Conservation (phyloP, 2,888 invertebrate genomes). For the Acleris laterana region DNA sequence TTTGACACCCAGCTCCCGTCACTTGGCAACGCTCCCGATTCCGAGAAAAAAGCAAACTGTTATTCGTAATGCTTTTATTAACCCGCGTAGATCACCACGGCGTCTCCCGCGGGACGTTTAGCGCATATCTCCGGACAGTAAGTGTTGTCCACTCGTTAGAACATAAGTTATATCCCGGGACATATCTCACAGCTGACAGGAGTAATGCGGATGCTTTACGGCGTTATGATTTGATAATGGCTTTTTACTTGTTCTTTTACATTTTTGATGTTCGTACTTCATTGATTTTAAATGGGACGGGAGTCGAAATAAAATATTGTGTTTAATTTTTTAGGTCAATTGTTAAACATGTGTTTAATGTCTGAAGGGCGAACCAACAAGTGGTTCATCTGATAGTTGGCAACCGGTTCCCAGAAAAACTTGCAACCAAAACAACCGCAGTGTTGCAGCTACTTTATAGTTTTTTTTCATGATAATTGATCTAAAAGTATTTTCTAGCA, state of each 20-base stretch:
- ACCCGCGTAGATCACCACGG: slow-evolving; percentile 34
- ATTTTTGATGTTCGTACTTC: background rate
- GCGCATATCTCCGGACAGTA: slow-evolving; percentile 8
- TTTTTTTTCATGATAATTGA: no score
- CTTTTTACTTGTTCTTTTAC: background rate
- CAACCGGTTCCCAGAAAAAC: no score
- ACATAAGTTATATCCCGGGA: slow-evolving; percentile 1
- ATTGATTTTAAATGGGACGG: background rate
- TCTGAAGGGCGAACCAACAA: no score
- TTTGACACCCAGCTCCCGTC: slow-evolving; percentile 12
- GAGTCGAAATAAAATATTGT: no score
- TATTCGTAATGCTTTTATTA: slow-evolving; percentile 59
- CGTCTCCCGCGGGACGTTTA: background rate
- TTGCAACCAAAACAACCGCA: no score
- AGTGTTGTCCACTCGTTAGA: slow-evolving; percentile 13
- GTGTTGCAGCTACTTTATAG: no score
- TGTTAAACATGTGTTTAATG: no score
- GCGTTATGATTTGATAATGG: slow-evolving; percentile 11
- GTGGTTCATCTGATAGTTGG: no score
- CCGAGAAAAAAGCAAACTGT: slow-evolving; percentile 37
- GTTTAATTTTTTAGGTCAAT: no score
- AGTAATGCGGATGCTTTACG: slow-evolving; percentile 10
- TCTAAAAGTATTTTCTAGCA: no score
- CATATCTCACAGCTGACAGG: background rate
- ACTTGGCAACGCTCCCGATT: slow-evolving; percentile 16